A percentile compares a stretch with the other conserved stretches of the same genome.
Evolutionary conservation across 2,888 invertebrate genomes (phyloP).

Genomic region (Rutpela maculata): DNA sequence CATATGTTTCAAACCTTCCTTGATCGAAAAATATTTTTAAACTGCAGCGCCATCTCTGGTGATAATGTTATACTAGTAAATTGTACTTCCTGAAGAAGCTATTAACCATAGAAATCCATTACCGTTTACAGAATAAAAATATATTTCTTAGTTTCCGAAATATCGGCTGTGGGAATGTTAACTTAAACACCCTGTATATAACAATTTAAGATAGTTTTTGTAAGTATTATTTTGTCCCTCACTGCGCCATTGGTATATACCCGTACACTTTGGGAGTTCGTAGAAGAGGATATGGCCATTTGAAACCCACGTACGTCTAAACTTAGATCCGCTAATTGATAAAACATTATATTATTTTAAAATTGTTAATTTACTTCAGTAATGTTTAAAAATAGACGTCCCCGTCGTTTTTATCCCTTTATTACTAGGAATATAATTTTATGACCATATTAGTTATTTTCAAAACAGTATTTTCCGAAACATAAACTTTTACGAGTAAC

Average conservation of each 20-base stretch:
- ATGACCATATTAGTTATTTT: neutral
- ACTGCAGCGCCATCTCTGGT: no score
- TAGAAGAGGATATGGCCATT: conserved; percentile 22
- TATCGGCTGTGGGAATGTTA: no score
- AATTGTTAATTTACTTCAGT: conserved; percentile 18
- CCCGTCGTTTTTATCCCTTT: neutral
- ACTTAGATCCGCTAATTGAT: conserved; percentile 33
- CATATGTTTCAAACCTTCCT: no score
- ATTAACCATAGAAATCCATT: no score
- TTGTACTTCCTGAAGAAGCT: no score
- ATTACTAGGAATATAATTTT: neutral
- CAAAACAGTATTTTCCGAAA: neutral
- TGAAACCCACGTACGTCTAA: conserved; percentile 24
- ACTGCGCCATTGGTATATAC: conserved; percentile 6
- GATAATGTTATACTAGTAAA: no score
- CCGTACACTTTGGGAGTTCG: conserved; percentile 5
- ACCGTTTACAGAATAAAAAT: no score
- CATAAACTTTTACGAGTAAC: no score
- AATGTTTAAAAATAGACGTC: conserved; percentile 23
- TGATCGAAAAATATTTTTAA: no score
- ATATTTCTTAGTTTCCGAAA: no score
- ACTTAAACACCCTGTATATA: no score
- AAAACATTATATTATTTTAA: conserved; percentile 34
- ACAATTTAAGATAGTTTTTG: no score
- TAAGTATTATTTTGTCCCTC: neutral